These are phyloP conservation scores for Silurus meridionalis DNA, from an alignment of 2,113 vertebrate genomes.

Conservation along the genomic window DNA sequence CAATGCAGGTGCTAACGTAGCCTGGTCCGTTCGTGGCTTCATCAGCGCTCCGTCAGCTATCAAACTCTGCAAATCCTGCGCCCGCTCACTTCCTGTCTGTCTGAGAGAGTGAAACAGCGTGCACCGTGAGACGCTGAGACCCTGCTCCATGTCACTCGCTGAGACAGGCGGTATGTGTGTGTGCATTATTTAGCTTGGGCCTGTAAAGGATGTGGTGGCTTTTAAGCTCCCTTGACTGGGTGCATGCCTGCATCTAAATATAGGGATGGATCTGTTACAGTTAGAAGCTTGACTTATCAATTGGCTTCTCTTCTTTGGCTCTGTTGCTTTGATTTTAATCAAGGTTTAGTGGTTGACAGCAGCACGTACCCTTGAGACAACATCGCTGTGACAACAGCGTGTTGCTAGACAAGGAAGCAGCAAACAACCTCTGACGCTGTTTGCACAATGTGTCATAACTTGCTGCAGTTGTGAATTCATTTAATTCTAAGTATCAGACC, in stretches of 20 bases:
- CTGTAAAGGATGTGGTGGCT: conserved; percentile 53
- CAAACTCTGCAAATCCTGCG: conserved; percentile 43
- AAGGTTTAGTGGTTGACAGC: conserved; percentile 36
- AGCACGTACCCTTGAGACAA: conserved; percentile 13
- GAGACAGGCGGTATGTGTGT: conserved; percentile 32
- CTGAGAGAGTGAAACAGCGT: conserved; percentile 44
- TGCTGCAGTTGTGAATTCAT: neutral
- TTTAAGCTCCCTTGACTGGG: conserved; percentile 44
- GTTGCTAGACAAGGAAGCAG: conserved; percentile 26
- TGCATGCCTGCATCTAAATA: conserved; percentile 43
- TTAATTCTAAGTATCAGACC: conserved; percentile 1
- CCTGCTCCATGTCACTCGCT: conserved; percentile 38
- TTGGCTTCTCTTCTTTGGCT: conserved; percentile 46
- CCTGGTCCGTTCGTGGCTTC: conserved; percentile 45
- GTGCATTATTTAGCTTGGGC: conserved; percentile 32
- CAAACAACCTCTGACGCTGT: conserved; percentile 27
- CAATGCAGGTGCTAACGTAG: conserved; percentile 53
- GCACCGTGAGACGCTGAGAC: conserved; percentile 7
- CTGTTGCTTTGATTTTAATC: conserved; percentile 57
- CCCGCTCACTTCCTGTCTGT: conserved; percentile 54
- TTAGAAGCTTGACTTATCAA: conserved; percentile 49
- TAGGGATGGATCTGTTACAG: conserved; percentile 49
- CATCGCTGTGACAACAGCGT: conserved; percentile 30
- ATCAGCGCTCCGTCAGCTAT: conserved; percentile 42
- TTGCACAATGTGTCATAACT: conserved; percentile 24